These are phyloP conservation scores for Aegithalos caudatus DNA, from an alignment of 2,113 vertebrate genomes.

Conservation along the genomic window DNA sequence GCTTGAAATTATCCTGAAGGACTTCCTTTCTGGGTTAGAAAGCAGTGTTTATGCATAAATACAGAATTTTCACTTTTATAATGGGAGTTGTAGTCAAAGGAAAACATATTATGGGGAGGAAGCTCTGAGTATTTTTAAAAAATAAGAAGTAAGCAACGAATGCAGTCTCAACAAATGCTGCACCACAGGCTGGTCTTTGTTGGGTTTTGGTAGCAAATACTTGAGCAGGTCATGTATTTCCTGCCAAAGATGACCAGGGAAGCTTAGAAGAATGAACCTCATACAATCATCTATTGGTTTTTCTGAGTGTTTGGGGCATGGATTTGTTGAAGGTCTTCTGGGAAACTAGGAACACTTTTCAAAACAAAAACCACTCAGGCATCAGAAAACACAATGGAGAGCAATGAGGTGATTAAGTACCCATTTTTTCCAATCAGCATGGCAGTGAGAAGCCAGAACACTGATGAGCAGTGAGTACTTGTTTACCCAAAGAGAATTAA, in stretches of 20 bases:
- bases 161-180: not conserved
- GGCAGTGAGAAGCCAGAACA: not conserved
- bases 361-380: not conserved
- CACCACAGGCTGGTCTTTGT: not conserved
- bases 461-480: not conserved
- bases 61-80: not conserved
- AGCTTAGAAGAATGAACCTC: not conserved
- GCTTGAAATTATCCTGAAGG: not conserved
- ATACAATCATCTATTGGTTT: not conserved
- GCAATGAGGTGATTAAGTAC: not conserved
- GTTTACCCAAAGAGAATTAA: not conserved
- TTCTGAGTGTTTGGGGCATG: not conserved
- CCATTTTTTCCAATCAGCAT: not conserved
- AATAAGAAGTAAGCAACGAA: not conserved
- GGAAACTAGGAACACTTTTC: not conserved
- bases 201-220: not conserved
- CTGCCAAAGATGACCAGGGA: not conserved
- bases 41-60: not conserved
- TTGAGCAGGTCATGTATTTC: not conserved
- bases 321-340: not conserved
- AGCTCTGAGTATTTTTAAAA: not conserved
- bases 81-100: not conserved
- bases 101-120: not conserved
- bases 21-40: not conserved
- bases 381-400: not conserved